Evolutionary conservation across 35 echinoderm and acorn worm species (phyloP).

Genomic region (Ophioderma brevispina): DNA sequence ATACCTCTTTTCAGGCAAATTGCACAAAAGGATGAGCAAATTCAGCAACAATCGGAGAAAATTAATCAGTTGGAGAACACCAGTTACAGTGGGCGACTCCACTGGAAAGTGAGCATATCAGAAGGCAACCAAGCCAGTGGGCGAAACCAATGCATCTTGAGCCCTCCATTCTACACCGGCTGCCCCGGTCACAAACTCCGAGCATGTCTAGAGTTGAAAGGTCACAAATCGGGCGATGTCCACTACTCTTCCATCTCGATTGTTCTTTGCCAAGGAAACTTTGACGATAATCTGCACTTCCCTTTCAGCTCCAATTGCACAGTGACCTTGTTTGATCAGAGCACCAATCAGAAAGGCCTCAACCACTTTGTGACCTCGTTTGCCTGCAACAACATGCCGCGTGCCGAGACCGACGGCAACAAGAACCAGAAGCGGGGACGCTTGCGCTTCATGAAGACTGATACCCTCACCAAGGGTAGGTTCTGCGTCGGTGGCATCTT

Average conservation of each 20-base stretch:
- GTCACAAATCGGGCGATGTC: slow-evolving; percentile 62
- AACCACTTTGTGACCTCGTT: slow-evolving; percentile 61
- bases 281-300: slow-evolving; percentile 69
- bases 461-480: slow-evolving; percentile 58
- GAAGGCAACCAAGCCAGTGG: slow-evolving; percentile 6
- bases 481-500: slow-evolving; percentile 67
- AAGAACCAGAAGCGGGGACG: slow-evolving; percentile 76
- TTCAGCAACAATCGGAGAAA: slow-evolving; percentile 39
- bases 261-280: slow-evolving; percentile 71
- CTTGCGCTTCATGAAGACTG: slow-evolving; percentile 88
- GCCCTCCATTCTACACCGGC: slow-evolving; percentile 84
- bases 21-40: slow-evolving; percentile 40
- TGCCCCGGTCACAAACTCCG: slow-evolving; percentile 80
- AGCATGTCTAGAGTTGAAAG: slow-evolving; percentile 68
- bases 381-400: slow-evolving; percentile 68
- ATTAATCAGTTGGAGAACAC: slow-evolving; percentile 43
- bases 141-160: slow-evolving; percentile 40
- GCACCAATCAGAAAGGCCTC: not conserved
- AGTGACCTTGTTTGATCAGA: slow-evolving; percentile 82
- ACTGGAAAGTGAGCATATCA: slow-evolving; percentile 73
- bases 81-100: slow-evolving; percentile 65
- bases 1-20: slow-evolving; percentile 44
- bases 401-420: slow-evolving; percentile 47
- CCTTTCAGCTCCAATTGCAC: slow-evolving; percentile 75
- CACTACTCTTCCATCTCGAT: slow-evolving; percentile 79